Evolutionary conservation across 2,888 invertebrate genomes (phyloP).

Genomic region (Thereva unica): DNA sequence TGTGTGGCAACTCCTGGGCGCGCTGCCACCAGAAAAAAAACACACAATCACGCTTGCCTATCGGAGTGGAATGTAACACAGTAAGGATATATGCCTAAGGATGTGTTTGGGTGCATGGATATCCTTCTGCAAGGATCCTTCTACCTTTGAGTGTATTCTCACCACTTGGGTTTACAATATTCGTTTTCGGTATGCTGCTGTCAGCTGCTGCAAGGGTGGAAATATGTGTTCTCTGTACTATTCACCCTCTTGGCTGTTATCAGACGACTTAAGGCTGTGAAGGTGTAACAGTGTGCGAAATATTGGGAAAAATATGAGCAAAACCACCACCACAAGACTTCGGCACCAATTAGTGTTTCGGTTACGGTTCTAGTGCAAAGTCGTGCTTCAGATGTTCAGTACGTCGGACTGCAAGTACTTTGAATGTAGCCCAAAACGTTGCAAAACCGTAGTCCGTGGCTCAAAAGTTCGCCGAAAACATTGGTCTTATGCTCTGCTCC

Average conservation of each 20-base stretch:
- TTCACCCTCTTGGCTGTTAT: background rate
- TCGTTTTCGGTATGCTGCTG: background rate
- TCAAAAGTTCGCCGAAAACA: too few relatives aligned
- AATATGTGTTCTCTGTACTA: conserved; percentile 32
- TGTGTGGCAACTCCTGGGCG: too few relatives aligned
- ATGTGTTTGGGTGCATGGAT: background rate
- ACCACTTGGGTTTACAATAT: conserved; percentile 14
- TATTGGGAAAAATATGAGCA: conserved; percentile 9
- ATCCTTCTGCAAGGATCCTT: conserved; percentile 10
- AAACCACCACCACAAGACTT: conserved; percentile 5
- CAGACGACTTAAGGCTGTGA: background rate
- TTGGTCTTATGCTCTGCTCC: too few relatives aligned
- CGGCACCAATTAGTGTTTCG: conserved; percentile 35
- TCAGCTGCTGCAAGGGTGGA: conserved; percentile 25
- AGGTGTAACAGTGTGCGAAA: background rate
- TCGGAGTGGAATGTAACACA: too few relatives aligned
- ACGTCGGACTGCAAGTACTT: too few relatives aligned
- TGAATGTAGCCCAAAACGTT: too few relatives aligned
- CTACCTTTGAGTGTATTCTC: conserved; percentile 24
- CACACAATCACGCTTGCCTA: too few relatives aligned
- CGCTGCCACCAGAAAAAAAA: too few relatives aligned
- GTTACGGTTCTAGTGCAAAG: conserved; percentile 30
- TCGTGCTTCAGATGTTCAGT: conserved; percentile 9
- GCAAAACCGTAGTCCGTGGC: too few relatives aligned
- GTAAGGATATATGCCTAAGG: too few relatives aligned